Evolutionary conservation across 1,140 invertebrate species (phyloP), one percentile per base, ranked within the genome.

Genomic region (Drosophila sp.): DNA sequence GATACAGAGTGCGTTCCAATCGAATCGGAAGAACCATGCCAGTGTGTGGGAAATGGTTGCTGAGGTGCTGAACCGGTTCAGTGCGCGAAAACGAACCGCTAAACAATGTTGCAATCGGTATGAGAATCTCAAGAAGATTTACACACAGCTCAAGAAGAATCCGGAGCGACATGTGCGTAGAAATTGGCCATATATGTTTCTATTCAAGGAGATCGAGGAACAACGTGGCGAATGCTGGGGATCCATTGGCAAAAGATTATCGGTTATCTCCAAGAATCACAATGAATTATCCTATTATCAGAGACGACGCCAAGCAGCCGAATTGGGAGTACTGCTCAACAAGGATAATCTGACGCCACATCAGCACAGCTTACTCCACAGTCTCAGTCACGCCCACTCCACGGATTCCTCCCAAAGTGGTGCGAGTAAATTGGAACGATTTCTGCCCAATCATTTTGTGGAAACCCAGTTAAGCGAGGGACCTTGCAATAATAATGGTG

Each of bases 41-140:
- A 91, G 90, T 48, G 90, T 91, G 0, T 91, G 90, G 90, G 90
- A 91, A 46, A 91, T 91, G 90, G 90, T 91, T 4, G 90, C 90
- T 48, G 89, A 91, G 67, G 90, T 91, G n/a, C 70, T 91, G 5
- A 91, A 91, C 41, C 89, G 90, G 0, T 91, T 84, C 57, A 91
- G 90, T 27, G 65, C 84, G 0, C 62, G 90, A 0, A 91, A 91
- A 43, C 72, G 90, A 0, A 91, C 89, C 2, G 90, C 90, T 7
- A 91, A 91, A 18, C 90, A 91, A 51, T 91, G 90, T 7, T 91
- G 90, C 57, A 91, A 91, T 73, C 90, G 90, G 2, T 91, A 91
- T 59, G 90, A 91, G 75, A 91, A 91, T 36, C 77, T 91, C 3
- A 91, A 91, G 61, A 91, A 91, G 67, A 91, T 91, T 40, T 91